Conservation (phyloP, 2,113 vertebrate species). For the Ictalurus furcatus region DNA sequence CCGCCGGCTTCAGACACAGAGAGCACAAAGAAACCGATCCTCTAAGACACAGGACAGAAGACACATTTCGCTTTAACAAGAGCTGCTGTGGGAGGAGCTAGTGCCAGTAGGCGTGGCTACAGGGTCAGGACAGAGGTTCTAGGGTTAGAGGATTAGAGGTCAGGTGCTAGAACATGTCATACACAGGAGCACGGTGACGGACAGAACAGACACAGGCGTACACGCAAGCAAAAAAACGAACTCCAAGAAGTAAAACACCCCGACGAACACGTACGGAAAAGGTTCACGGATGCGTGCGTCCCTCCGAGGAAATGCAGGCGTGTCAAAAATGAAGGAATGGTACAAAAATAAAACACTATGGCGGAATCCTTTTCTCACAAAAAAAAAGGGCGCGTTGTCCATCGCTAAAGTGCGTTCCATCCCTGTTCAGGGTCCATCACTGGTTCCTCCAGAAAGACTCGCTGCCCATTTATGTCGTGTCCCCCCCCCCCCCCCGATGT, state of each 20-base stretch:
- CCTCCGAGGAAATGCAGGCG: constrained; percentile 56
- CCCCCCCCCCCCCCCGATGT: no score
- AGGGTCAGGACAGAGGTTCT: not conserved
- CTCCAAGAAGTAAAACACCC: constrained; percentile 64
- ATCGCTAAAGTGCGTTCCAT: not conserved
- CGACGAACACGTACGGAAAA: constrained; percentile 70
- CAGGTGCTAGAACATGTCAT: constrained; percentile 53
- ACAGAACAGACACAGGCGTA: constrained; percentile 53
- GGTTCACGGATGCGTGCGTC: constrained; percentile 64
- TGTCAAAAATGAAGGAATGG: constrained; percentile 49
- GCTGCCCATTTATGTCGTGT: not conserved
- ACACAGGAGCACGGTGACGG: constrained; percentile 68
- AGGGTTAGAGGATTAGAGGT: constrained; percentile 46
- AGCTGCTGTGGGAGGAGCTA: constrained; percentile 39
- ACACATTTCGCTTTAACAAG: constrained; percentile 60
- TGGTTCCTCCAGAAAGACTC: not conserved
- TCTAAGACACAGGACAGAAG: constrained; percentile 69
- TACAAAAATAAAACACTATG: constrained; percentile 67
- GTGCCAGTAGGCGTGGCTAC: constrained; percentile 30
- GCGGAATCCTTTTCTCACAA: constrained; percentile 48
- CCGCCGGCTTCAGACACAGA: constrained; percentile 2
- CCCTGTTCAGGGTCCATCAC: not conserved
- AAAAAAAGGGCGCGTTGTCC: constrained; percentile 49
- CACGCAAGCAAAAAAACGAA: constrained; percentile 49
- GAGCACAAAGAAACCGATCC: constrained; percentile 56